These are phyloP conservation scores for Heliocidaris erythrogramma DNA, from an alignment of 35 echinoderm and acorn worm species.

Conservation along the genomic window DNA sequence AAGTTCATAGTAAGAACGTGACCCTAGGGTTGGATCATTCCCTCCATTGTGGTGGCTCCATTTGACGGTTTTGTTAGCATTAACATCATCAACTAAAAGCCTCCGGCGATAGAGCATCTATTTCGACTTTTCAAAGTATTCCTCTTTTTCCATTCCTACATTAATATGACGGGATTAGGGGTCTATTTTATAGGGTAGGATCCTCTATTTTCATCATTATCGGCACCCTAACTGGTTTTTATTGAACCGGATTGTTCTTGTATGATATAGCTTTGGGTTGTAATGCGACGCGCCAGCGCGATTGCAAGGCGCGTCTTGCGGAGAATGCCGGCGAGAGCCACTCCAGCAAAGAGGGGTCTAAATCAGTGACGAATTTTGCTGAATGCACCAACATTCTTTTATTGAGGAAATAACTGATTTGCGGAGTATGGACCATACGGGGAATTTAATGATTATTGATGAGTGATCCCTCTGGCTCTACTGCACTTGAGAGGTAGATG, in stretches of 20 bases:
- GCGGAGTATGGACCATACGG: background rate
- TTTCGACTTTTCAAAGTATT: background rate
- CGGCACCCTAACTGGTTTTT: background rate
- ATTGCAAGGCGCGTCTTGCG: background rate
- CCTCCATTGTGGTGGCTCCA: background rate
- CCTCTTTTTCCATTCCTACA: background rate
- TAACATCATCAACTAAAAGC: constrained; percentile 43
- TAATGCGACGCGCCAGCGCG: background rate
- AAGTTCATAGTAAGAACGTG: constrained; percentile 27
- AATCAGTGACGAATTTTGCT: too few species aligned
- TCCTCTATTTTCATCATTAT: background rate
- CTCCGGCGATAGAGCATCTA: constrained; percentile 22
- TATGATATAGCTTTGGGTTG: background rate
- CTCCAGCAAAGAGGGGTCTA: background rate
- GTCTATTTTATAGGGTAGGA: background rate
- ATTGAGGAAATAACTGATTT: background rate
- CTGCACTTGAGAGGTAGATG: background rate
- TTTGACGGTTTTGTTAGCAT: constrained; percentile 21
- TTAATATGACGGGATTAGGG: background rate
- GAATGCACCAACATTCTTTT: background rate
- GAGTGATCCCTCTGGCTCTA: background rate
- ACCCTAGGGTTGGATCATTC: background rate
- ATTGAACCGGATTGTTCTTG: background rate
- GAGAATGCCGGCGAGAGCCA: background rate
- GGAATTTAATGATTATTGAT: constrained; percentile 3